Conservation (phyloP, 2,113 vertebrate genomes). For the Orycteropus afer region DNA sequence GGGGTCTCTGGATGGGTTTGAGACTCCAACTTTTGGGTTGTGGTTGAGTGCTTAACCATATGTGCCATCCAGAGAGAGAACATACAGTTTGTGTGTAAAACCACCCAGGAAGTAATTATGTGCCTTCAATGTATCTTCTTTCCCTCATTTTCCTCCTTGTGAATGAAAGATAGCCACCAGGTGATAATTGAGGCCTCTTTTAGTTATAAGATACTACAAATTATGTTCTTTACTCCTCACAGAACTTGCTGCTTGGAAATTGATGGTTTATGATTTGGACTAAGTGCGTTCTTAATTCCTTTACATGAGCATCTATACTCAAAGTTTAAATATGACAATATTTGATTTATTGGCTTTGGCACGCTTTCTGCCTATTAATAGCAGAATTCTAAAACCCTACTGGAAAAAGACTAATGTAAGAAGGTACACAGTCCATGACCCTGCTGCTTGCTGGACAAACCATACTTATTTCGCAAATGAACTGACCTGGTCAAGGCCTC, state of each 20-base stretch:
- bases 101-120: neutral
- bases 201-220: neutral
- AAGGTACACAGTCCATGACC: neutral
- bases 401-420: neutral
- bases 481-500: neutral
- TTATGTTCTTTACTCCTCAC: neutral
- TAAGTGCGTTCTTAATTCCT: conserved; percentile 21
- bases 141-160: neutral
- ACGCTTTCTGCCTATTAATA: neutral
- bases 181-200: neutral
- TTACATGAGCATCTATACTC: neutral
- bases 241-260: neutral
- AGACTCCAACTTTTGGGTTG: neutral
- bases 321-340: neutral
- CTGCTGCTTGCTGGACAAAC: too few species aligned
- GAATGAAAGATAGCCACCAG: neutral
- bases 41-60: neutral
- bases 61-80: neutral
- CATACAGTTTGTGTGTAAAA: neutral
- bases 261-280: neutral
- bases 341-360: neutral
- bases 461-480: neutral
- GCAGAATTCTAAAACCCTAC: neutral
- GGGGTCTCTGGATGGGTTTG: neutral
- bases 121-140: neutral